Evolutionary conservation across 2,888 invertebrate species (phyloP).

Genomic region (Bombylius discolor): DNA sequence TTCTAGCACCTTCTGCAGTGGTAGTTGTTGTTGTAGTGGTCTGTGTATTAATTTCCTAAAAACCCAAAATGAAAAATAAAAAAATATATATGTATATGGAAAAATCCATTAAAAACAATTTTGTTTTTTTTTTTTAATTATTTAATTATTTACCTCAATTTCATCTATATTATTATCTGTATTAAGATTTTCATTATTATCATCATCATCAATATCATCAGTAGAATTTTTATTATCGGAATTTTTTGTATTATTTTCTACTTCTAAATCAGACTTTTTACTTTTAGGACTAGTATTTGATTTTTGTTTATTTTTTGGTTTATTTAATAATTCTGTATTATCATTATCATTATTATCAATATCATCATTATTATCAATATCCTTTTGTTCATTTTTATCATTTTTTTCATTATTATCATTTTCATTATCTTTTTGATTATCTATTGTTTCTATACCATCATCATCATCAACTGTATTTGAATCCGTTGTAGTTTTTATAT

Average conservation of each 20-base stretch:
- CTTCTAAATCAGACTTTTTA: slow-evolving; percentile 37
- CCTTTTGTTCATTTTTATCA: not conserved
- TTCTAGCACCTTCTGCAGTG: not conserved
- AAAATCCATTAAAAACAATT: too few species aligned
- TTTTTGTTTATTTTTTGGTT: slow-evolving; percentile 1
- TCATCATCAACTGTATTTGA: slow-evolving; percentile 15
- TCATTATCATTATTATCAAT: slow-evolving; percentile 8
- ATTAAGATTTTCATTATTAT: slow-evolving; percentile 10
- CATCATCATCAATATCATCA: slow-evolving; percentile 12
- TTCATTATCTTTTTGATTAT: not conserved
- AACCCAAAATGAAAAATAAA: not conserved
- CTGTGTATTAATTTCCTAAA: not conserved
- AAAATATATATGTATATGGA: too few species aligned
- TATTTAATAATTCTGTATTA: too few species aligned
- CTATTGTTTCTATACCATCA: slow-evolving; percentile 15
- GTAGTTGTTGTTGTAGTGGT: not conserved
- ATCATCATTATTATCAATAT: slow-evolving; percentile 18
- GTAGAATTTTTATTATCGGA: not conserved
- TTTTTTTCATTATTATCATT: not conserved
- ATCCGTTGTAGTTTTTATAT: slow-evolving; percentile 3
- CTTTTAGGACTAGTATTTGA: slow-evolving; percentile 27
- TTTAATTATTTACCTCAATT: not conserved
- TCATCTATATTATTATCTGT: not conserved
- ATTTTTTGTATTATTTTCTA: slow-evolving; percentile 16
- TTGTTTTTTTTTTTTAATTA: too few species aligned